Evolutionary conservation across 2,888 invertebrate species (phyloP).

Genomic region (Drosophila multiciliata): DNA sequence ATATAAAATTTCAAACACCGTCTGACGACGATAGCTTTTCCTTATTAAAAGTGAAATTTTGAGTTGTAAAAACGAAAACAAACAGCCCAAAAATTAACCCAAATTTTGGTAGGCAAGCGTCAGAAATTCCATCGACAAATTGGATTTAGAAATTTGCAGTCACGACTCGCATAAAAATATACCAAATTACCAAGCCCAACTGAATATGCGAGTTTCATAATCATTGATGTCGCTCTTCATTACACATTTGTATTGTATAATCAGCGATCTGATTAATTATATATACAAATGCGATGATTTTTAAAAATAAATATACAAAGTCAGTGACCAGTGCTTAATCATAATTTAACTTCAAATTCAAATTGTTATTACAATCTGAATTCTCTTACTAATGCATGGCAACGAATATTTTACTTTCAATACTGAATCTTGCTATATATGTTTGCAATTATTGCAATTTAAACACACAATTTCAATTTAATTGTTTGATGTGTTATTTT

Average conservation of each 20-base stretch:
- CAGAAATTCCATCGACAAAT: constrained; percentile 74
- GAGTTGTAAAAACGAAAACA: constrained; percentile 35
- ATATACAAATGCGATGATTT: background rate
- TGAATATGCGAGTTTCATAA: constrained; percentile 59
- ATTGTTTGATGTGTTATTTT: background rate
- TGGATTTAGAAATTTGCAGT: constrained; percentile 72
- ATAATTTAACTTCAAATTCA: background rate
- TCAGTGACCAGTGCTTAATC: background rate
- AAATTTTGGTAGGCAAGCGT: constrained; percentile 38
- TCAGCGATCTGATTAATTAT: constrained; percentile 4
- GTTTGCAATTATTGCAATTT: background rate
- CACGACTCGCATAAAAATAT: constrained; percentile 66
- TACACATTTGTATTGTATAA: constrained; percentile 41
- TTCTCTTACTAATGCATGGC: background rate
- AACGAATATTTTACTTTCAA: background rate
- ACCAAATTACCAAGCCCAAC: constrained; percentile 51
- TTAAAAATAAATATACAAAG: background rate
- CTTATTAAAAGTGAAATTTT: constrained; percentile 73
- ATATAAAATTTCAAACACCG: constrained; percentile 65
- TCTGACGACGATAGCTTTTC: constrained; percentile 24
- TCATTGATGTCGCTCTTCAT: constrained; percentile 31
- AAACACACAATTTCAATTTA: background rate
- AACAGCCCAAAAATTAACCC: constrained; percentile 55
- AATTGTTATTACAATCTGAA: background rate
- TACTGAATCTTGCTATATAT: background rate